Evolutionary conservation across 2,888 invertebrate genomes (phyloP).

Genomic region (Drosophila ezoana): DNA sequence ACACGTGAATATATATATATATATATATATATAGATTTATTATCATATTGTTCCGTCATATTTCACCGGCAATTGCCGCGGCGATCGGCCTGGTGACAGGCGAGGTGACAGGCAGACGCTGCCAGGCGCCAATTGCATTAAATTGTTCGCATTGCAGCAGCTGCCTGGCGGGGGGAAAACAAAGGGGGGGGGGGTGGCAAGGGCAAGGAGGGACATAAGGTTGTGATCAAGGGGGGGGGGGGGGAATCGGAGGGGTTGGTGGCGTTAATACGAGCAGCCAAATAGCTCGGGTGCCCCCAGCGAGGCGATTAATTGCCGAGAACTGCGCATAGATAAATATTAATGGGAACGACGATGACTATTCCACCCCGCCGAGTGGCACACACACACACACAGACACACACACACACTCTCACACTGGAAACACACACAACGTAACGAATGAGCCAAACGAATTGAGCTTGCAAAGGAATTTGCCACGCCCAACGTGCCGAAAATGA

Average conservation of each 20-base stretch:
- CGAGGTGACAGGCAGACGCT: conserved; percentile 44
- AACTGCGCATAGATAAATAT: conserved; percentile 51
- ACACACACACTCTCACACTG: conserved; percentile 2
- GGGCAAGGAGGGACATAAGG: neutral
- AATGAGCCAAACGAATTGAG: conserved; percentile 70
- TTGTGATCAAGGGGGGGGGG: too few species aligned
- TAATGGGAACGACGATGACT: conserved; percentile 33
- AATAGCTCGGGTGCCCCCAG: conserved; percentile 14
- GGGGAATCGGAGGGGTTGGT: neutral
- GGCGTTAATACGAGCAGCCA: conserved; percentile 40
- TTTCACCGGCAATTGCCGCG: conserved; percentile 58
- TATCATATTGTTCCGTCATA: conserved; percentile 67
- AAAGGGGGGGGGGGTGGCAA: neutral
- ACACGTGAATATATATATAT: neutral
- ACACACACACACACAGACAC: conserved; percentile 1
- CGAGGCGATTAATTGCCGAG: conserved; percentile 67
- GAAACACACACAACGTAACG: conserved; percentile 36
- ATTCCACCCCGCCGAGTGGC: conserved; percentile 43
- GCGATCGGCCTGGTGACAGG: conserved; percentile 57
- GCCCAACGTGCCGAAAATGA: conserved; percentile 56
- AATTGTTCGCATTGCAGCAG: conserved; percentile 14
- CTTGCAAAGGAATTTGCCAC: conserved; percentile 67
- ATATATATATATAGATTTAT: neutral
- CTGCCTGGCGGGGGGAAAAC: too few species aligned
- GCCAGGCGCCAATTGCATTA: conserved; percentile 47